Percentiles rank a stretch among this genome's conserved stretches.
These are phyloP conservation scores for Nasonia giraulti DNA, from an alignment of 1,140 invertebrate genomes.

Conservation along the genomic window DNA sequence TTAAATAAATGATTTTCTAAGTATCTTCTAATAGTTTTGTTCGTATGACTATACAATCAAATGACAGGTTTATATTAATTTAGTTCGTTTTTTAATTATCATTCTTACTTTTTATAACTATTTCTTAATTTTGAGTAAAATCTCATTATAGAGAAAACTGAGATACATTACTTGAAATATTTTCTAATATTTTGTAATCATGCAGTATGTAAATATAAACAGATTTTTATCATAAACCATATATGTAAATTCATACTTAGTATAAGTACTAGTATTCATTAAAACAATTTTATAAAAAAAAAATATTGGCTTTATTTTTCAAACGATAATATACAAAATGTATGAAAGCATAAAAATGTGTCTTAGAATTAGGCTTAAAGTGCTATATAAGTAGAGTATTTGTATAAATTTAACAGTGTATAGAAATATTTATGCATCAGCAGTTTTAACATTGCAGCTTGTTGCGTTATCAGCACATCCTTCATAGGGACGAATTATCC, in stretches of 20 bases:
- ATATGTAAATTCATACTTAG: constrained; percentile 19
- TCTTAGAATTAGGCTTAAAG: background rate
- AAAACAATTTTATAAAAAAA: constrained; percentile 18
- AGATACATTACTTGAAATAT: background rate
- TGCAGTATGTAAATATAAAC: background rate
- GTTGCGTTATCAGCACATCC: constrained; percentile 61
- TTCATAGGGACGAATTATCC: constrained; percentile 62
- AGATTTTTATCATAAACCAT: background rate
- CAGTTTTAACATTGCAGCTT: constrained; percentile 57
- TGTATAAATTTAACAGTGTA: constrained; percentile 30
- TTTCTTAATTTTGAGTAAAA: background rate
- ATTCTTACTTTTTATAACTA: background rate
- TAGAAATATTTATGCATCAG: constrained; percentile 23
- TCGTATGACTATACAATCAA: background rate
- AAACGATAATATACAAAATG: background rate
- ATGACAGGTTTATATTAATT: too few species aligned
- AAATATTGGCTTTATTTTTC: constrained; percentile 30
- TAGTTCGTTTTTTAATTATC: background rate
- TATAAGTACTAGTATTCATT: constrained; percentile 18
- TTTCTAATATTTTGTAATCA: background rate
- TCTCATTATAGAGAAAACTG: too few species aligned
- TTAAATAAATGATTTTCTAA: background rate
- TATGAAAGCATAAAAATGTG: constrained; percentile 11
- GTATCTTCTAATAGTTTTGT: background rate
- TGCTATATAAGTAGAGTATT: constrained; percentile 16